phyloP scores from a whole-genome alignment of 1,140 invertebrate species.

The Drosophila nigrodunni region DNA sequence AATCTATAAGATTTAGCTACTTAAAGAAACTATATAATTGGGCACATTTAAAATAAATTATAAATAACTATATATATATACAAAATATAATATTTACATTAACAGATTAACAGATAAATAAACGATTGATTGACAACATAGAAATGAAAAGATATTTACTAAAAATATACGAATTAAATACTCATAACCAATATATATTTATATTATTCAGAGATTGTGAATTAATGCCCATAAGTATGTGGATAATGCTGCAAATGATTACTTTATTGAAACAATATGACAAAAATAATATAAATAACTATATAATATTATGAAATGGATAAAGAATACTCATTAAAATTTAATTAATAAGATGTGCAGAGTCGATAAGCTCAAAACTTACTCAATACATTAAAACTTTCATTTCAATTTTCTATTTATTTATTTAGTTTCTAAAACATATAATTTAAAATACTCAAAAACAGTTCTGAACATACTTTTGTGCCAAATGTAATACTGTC shows the following conservation, averaged over 20 bases:
- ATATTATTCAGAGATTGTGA: constrained; percentile 65
- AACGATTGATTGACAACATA: constrained; percentile 20
- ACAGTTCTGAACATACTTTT: constrained; percentile 14
- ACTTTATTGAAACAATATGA: constrained; percentile 66
- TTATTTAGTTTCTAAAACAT: constrained; percentile 2
- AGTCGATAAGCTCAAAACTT: constrained; percentile 40
- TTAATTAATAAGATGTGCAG: constrained; percentile 22
- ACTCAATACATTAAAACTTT: constrained; percentile 14
- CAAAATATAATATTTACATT: constrained; percentile 52
- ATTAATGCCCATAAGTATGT: constrained; percentile 52
- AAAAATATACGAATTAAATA: constrained; percentile 43
- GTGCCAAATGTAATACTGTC: constrained; percentile 38
- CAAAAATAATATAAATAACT: constrained; percentile 19
- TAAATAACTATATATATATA: constrained; percentile 37
- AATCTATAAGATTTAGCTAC: constrained; percentile 52
- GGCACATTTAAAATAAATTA: constrained; percentile 50
- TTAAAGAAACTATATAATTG: constrained; percentile 49
- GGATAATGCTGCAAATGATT: constrained; percentile 80
- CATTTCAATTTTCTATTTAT: constrained; percentile 4
- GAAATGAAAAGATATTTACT: constrained; percentile 36
- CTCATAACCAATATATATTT: constrained; percentile 50
- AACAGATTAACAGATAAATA: constrained; percentile 28
- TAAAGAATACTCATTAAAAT: constrained; percentile 50
- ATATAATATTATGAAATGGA: constrained; percentile 39
- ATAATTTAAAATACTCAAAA: not conserved